Evolutionary conservation across 1,140 invertebrate species (phyloP).

Genomic region (Lepidurus couesii): DNA sequence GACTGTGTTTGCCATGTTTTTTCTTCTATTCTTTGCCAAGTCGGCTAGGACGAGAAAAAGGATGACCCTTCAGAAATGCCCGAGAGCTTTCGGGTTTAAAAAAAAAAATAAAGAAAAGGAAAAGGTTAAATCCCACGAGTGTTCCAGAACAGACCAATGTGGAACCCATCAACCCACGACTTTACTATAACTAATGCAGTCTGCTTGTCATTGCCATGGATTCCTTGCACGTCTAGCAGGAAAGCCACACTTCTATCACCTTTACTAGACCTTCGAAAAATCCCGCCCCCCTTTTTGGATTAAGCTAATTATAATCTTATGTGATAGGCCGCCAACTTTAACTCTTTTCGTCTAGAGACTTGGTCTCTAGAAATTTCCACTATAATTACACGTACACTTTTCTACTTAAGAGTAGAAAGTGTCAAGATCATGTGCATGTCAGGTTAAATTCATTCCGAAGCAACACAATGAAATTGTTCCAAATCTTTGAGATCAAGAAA

Average conservation of each 20-base stretch:
- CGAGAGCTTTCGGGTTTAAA: not conserved
- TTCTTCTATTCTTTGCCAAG: slow-evolving; percentile 7
- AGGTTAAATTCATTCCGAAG: too few relatives aligned
- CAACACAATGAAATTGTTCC: too few relatives aligned
- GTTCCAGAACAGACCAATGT: not conserved
- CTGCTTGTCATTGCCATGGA: slow-evolving; percentile 17
- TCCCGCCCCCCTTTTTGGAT: not conserved
- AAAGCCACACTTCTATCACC: not conserved
- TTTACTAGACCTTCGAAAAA: not conserved
- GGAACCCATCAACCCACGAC: slow-evolving; percentile 1
- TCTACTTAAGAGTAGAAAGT: too few relatives aligned
- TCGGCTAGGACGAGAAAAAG: not conserved
- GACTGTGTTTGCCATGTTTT: too few relatives aligned
- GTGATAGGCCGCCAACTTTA: slow-evolving; percentile 1
- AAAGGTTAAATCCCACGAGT: slow-evolving; percentile 9
- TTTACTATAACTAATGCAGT: slow-evolving; percentile 7
- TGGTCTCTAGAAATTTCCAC: too few relatives aligned
- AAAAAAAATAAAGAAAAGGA: not conserved
- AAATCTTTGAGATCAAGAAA: too few relatives aligned
- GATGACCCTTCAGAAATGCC: too few relatives aligned
- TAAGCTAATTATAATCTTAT: not conserved
- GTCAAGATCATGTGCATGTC: too few relatives aligned
- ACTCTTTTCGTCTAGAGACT: not conserved
- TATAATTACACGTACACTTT: too few relatives aligned
- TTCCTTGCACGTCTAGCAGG: slow-evolving; percentile 6